These are phyloP conservation scores for Geotrypetes seraphini DNA, from an alignment of 2,797 vertebrate species.

Conservation along the genomic window DNA sequence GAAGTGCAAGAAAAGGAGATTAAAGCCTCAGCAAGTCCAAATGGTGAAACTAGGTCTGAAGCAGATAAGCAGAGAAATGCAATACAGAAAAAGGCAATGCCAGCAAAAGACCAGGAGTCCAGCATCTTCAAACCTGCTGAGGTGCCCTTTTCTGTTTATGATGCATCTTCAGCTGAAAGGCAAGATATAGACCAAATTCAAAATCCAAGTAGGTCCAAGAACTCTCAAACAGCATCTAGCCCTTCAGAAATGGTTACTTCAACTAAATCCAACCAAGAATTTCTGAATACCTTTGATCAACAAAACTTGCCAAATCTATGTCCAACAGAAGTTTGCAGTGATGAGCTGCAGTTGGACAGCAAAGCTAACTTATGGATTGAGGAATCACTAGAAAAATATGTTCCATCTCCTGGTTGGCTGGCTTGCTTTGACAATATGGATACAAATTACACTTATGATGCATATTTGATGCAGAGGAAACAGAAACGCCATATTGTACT, in stretches of 20 bases:
- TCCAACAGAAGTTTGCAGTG: constrained; percentile 1
- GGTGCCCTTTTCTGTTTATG: background rate
- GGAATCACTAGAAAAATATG: constrained; percentile 13
- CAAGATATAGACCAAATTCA: constrained; percentile 19
- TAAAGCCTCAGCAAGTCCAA: background rate
- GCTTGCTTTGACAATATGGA: constrained; percentile 18
- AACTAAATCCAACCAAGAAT: constrained; percentile 21
- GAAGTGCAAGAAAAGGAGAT: constrained; percentile 18
- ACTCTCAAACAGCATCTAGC: constrained; percentile 18
- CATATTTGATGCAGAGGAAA: constrained; percentile 23
- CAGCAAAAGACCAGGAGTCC: constrained; percentile 8
- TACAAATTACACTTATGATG: constrained; percentile 4
- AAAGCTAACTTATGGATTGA: constrained; percentile 22
- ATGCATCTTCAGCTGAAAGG: constrained; percentile 12
- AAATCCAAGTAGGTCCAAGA: constrained; percentile 13
- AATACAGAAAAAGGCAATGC: constrained; percentile 1
- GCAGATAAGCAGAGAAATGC: constrained; percentile 8
- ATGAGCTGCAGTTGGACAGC: constrained; percentile 12
- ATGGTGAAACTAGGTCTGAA: constrained; percentile 10
- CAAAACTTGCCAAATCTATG: constrained; percentile 29
- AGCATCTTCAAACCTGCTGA: constrained; percentile 22
- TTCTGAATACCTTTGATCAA: constrained; percentile 15
- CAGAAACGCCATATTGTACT: constrained; percentile 26
- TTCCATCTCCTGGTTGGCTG: constrained; percentile 26
- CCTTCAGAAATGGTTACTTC: constrained; percentile 20